Base-by-base conservation (phyloP, 2,888 invertebrate genomes). In the Hofmannophila pseudospretella region DNA sequence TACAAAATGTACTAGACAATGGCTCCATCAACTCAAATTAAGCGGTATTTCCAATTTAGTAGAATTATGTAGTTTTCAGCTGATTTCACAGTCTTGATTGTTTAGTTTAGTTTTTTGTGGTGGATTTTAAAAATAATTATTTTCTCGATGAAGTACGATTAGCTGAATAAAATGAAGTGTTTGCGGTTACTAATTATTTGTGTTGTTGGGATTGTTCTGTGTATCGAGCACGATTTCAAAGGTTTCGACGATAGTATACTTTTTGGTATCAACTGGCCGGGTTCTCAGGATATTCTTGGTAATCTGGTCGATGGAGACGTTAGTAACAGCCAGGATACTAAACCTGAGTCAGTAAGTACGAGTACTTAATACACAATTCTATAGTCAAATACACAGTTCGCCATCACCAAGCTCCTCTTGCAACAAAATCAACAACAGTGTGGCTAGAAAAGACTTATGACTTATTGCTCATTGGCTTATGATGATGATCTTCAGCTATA, bases 231-330 rank as follows among this genome's bases (percentile, higher is more conserved):
- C 59, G 92, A 94, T 68, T 88, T 92, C 13, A 91, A 91, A 72
- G 94, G 92, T 28, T 94, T 96, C 61, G 96, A 96, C 71, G 96
- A 96, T 74, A 91, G 91, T 1, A 89, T 95, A 54, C 72, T 94
- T 33, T 96, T 93, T 67, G 92, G 91, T 72, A 91, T 96, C 34
- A 92, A 93, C 67, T 93, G 95, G 94, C 90, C 92, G 14, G 91
- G 93, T 22, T 49, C 54, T 27, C 55, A 60, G 30, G 65, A 67
- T 39, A 51, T 51, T 26, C 38, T 70, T 29, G 69, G 70, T 36
- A 63, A 64, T 49, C 42, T 68, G 37, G 59, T 67, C 0, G 75
- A 76, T 10, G 71, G 63, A 26, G 69, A 73, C 38, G 39, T 50
- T 31, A 47, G 49, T 30, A 59, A 59, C 37, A 48, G 57, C 13